Evolutionary conservation across 1,140 invertebrate species (phyloP), one percentile per base, ranked within the genome.

Genomic region (Musca vetustissima): DNA sequence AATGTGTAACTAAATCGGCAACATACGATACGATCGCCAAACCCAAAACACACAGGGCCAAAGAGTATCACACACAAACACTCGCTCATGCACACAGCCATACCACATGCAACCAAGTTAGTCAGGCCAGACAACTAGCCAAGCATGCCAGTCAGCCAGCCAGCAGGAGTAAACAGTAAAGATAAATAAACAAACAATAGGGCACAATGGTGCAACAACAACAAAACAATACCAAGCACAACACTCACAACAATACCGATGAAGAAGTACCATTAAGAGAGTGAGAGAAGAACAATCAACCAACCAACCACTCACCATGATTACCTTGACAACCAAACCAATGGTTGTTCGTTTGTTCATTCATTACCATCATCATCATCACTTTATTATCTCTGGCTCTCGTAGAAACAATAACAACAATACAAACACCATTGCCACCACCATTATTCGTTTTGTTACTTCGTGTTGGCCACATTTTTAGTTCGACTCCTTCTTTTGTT

Each of bases 1-100:
- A 43, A 43, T 43, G 53, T 57, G 53, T 57, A 57, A 57, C 22
- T 22, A 57, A 57, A 57, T 57, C 53, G 28, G 57, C 57, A 61
- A 43, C 19, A 59, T 32, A 59, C 55, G 13, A 28, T 36, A 61
- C 57, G 28, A 36, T 36, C 57, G 15, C n/a, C n/a, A 14, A 28
- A 32, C 15, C 2, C 32, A 61, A 24, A 14, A 61, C n/a, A 59
- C 36, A 43, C 36, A 43, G 36, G 36, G 36, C 36, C 36, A 43
- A 43, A 43, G 36, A 43, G 11, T 6, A 43, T 6, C 7, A 43
- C 36, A 28, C 28, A 4, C 28, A 43, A 43, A 43, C 36, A 43
- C 36, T 8, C 28, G n/a, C n/a, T n/a, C n/a, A n/a, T n/a, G n/a
- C n/a, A 32, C 28, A 57, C 53, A 28, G n/a, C n/a, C n/a, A n/a